Evolutionary conservation across 2,888 invertebrate species (phyloP).

Genomic region (Camptogramma bilineatum): DNA sequence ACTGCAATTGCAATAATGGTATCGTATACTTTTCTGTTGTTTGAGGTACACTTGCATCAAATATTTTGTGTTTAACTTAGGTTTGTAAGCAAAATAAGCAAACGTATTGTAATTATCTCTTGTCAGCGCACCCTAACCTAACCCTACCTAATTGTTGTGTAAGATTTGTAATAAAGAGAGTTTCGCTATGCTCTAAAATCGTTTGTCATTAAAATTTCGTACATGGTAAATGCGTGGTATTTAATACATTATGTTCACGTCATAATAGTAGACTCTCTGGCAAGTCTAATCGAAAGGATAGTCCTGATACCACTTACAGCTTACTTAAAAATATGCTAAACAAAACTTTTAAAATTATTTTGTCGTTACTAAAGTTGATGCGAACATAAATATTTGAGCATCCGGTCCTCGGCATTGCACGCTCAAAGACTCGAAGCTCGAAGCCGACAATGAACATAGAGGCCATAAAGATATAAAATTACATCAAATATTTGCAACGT

Average conservation of each 20-base stretch:
- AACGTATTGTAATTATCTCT: background rate
- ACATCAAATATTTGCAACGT: slow-evolving; percentile 75
- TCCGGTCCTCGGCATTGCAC: slow-evolving; percentile 17
- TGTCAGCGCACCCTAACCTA: background rate
- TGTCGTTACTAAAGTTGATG: background rate
- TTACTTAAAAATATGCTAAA: background rate
- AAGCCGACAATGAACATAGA: slow-evolving; percentile 28
- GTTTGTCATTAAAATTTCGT: background rate
- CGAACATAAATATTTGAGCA: background rate
- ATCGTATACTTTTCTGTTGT: slow-evolving; percentile 16
- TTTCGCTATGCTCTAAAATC: background rate
- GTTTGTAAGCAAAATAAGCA: background rate
- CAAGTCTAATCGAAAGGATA: no score
- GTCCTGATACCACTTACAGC: no score
- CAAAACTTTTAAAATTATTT: background rate
- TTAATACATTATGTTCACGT: no score
- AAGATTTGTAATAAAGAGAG: background rate
- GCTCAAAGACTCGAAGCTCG: slow-evolving; percentile 15
- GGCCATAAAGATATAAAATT: slow-evolving; percentile 48
- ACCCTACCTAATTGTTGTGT: background rate
- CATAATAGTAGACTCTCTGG: background rate
- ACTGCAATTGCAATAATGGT: slow-evolving; percentile 22
- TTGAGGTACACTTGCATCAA: slow-evolving; percentile 4
- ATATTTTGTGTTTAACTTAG: background rate
- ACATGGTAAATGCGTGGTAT: background rate